Conservation (phyloP, 2,888 invertebrate genomes). For the Ferdinandea cuprea region DNA sequence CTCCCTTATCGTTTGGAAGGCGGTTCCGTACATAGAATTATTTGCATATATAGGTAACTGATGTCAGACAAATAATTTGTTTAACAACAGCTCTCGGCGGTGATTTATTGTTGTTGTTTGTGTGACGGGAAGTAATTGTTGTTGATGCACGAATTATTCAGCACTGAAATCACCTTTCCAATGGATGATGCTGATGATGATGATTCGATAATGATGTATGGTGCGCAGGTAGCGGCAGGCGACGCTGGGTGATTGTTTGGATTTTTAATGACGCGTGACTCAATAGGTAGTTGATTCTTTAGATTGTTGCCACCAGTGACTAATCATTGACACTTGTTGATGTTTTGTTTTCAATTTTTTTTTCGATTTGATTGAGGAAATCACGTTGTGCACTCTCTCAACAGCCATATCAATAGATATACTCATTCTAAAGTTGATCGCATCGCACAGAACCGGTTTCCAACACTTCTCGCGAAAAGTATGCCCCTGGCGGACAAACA, state of each 20-base stretch:
- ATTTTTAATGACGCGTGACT: slow-evolving; percentile 62
- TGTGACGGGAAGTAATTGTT: slow-evolving; percentile 23
- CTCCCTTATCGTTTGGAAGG: background rate
- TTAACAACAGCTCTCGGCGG: slow-evolving; percentile 18
- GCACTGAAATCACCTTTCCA: slow-evolving; percentile 29
- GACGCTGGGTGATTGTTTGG: slow-evolving; percentile 39
- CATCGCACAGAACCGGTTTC: too few relatives aligned
- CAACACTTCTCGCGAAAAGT: too few relatives aligned
- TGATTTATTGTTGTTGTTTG: slow-evolving; percentile 47
- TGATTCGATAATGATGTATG: slow-evolving; percentile 7
- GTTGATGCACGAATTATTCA: slow-evolving; percentile 29
- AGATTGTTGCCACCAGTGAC: too few relatives aligned
- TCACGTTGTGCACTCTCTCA: too few relatives aligned
- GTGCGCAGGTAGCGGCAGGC: background rate
- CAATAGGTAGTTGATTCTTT: background rate
- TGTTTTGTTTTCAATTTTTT: too few relatives aligned
- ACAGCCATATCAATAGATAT: too few relatives aligned
- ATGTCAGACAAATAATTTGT: slow-evolving; percentile 57
- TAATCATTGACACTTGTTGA: background rate
- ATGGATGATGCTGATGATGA: slow-evolving; percentile 21
- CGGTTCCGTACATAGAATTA: slow-evolving; percentile 2
- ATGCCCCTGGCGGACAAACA: too few relatives aligned
- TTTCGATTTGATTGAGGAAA: too few relatives aligned
- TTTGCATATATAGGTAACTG: slow-evolving; percentile 43
- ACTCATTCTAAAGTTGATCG: too few relatives aligned